Conservation (phyloP, 1,140 invertebrate species). For the Drosophila simulans region DNA sequence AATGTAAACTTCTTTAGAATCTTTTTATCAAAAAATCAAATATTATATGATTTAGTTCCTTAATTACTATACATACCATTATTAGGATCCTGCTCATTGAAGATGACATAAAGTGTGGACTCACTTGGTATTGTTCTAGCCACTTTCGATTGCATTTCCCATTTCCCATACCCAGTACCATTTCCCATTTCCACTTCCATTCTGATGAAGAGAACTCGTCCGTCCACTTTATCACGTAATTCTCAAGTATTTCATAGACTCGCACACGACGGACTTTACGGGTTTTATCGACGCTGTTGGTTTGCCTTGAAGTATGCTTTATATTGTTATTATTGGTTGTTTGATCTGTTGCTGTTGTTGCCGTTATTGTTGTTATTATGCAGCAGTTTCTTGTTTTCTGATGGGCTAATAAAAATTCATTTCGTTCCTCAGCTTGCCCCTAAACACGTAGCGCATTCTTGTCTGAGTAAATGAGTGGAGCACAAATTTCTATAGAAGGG, state of each 20-base stretch:
- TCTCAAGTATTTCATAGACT: conserved; percentile 56
- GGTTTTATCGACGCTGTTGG: conserved; percentile 39
- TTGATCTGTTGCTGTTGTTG: conserved; percentile 51
- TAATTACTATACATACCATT: not conserved
- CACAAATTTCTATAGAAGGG: not conserved
- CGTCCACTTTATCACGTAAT: conserved; percentile 76
- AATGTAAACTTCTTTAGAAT: too few relatives aligned
- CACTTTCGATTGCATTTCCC: conserved; percentile 5
- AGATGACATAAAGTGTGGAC: conserved; percentile 43
- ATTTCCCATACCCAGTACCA: not conserved
- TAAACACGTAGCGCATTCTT: conserved; percentile 26
- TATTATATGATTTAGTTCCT: too few relatives aligned
- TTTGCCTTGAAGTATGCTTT: conserved; percentile 62
- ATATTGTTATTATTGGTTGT: conserved; percentile 69
- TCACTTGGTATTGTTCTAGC: conserved; percentile 32
- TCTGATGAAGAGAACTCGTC: conserved; percentile 41
- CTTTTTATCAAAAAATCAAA: too few relatives aligned
- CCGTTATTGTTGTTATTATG: conserved; percentile 69
- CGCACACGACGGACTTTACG: conserved; percentile 25
- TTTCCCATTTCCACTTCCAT: conserved; percentile 4
- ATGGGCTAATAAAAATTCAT: conserved; percentile 81
- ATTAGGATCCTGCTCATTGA: too few relatives aligned
- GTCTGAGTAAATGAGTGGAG: conserved; percentile 12
- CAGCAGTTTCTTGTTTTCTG: conserved; percentile 72
- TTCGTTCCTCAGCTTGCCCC: conserved; percentile 14